Evolutionary conservation across 2,797 vertebrate genomes (phyloP).

Genomic region (Heteromormyrus szaboi): DNA sequence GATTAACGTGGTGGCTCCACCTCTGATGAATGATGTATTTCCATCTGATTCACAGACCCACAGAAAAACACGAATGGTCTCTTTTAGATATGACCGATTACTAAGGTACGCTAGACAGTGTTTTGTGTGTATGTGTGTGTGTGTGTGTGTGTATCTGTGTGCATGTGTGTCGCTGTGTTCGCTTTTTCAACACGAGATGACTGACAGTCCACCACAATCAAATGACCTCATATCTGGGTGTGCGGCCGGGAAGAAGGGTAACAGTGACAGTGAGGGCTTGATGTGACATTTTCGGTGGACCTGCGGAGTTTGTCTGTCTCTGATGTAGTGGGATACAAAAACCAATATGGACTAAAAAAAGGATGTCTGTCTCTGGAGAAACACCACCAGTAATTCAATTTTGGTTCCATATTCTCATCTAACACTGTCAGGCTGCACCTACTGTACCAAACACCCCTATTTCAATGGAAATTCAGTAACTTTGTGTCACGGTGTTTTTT

Average conservation of each 20-base stretch:
- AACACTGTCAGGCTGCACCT: neutral
- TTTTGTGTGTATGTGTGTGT: neutral
- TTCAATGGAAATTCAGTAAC: neutral
- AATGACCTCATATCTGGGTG: neutral
- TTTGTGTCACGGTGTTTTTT: neutral
- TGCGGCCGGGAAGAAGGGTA: neutral
- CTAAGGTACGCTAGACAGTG: neutral
- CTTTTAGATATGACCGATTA: neutral
- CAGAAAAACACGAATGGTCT: neutral
- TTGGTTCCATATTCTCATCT: neutral
- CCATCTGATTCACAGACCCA: neutral
- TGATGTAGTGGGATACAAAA: neutral
- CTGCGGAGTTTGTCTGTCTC: neutral
- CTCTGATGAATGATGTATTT: neutral
- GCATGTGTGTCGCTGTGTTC: neutral
- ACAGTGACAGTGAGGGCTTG: neutral
- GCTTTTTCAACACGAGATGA: neutral
- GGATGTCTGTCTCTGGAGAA: neutral
- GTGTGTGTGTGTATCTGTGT: neutral
- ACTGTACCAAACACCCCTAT: neutral
- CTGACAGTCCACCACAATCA: neutral
- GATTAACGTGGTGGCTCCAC: neutral
- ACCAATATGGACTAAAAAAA: neutral
- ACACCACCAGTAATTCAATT: neutral
- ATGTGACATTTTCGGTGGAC: neutral